phyloP scores from a whole-genome alignment of 2,797 vertebrate genomes.

The Poecilia picta region DNA sequence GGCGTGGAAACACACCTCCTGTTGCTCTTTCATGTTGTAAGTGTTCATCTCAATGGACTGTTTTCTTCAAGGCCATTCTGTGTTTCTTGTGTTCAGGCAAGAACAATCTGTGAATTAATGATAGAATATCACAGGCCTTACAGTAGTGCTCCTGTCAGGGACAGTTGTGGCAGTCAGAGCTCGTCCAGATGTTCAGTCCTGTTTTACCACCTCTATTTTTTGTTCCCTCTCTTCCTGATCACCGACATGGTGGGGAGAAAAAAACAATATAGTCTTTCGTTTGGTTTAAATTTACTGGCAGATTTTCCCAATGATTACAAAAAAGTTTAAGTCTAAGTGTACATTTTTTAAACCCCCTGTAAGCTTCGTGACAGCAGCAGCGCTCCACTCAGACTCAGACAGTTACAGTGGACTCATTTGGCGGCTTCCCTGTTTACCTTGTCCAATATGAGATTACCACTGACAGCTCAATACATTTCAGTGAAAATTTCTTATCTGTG shows the following conservation, averaged over 20 bases:
- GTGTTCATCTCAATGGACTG: too few relatives aligned
- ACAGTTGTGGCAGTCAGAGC: not conserved
- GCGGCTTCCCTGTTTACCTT: not conserved
- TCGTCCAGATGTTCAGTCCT: not conserved
- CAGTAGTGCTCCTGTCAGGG: not conserved
- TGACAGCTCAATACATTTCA: not conserved
- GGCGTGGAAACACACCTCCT: not conserved
- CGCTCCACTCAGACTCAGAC: conserved; percentile 11
- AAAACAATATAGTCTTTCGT: not conserved
- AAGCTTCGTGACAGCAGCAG: not conserved
- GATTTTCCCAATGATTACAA: not conserved
- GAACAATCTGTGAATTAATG: not conserved
- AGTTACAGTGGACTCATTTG: not conserved
- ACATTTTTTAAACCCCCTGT: not conserved
- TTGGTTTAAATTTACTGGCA: not conserved
- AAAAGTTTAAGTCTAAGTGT: not conserved
- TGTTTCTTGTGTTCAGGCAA: not conserved
- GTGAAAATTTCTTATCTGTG: not conserved
- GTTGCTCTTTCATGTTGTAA: not conserved
- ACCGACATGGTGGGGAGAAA: not conserved
- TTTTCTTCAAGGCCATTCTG: not conserved
- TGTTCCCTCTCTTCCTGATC: not conserved
- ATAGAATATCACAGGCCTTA: not conserved
- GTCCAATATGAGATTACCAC: not conserved
- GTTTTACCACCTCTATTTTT: not conserved